These are phyloP conservation scores for Trichonephila clavipes DNA, from an alignment of 1,140 invertebrate species.

Conservation along the genomic window DNA sequence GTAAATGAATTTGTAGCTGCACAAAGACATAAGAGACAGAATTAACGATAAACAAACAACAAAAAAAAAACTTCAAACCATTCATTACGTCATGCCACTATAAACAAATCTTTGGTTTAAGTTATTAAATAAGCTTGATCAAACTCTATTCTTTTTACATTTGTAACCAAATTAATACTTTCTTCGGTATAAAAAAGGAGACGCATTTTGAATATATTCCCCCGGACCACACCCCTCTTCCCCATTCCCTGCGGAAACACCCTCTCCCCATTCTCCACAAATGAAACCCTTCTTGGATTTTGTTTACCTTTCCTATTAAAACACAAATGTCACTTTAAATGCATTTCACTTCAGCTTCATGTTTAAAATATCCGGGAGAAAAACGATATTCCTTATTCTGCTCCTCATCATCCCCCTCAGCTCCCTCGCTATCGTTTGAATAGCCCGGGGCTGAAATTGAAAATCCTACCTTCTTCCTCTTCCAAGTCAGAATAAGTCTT, in stretches of 20 bases:
- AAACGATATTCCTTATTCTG: background rate
- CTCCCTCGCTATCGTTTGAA: background rate
- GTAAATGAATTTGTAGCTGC: no score
- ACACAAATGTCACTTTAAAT: slow-evolving; percentile 52
- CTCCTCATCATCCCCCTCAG: background rate
- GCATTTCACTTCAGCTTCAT: slow-evolving; percentile 32
- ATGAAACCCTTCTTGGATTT: background rate
- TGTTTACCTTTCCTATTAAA: slow-evolving; percentile 55
- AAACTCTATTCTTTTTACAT: background rate
- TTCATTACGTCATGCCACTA: no score
- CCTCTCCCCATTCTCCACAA: background rate
- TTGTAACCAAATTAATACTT: slow-evolving; percentile 13
- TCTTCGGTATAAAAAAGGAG: background rate
- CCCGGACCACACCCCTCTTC: background rate
- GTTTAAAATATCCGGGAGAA: slow-evolving; percentile 48
- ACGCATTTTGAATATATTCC: background rate
- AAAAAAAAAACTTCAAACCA: no score
- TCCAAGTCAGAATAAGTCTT: slow-evolving; percentile 21
- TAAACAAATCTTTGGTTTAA: background rate
- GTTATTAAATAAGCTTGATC: background rate
- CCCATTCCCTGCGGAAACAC: background rate
- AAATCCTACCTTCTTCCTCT: background rate
- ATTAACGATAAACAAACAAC: no score
- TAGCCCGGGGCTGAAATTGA: background rate
- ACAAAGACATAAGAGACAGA: no score